Conservation (phyloP, 2,888 invertebrate species). For the Carterocephalus palaemon region DNA sequence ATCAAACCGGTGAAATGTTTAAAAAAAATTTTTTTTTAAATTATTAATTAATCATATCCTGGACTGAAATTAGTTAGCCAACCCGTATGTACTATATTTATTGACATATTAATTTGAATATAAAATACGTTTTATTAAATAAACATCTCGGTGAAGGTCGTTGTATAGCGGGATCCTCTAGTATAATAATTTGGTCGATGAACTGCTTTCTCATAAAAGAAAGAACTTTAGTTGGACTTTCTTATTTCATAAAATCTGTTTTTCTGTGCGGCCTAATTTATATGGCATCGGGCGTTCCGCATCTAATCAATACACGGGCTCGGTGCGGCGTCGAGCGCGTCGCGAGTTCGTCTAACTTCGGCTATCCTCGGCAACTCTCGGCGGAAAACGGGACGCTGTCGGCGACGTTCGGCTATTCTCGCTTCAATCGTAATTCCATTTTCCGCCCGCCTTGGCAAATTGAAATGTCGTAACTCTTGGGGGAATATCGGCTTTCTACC, state of each 20-base stretch:
- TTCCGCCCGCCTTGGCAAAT: conserved; percentile 81
- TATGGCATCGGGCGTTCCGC: conserved; percentile 77
- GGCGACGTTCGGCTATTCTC: conserved; percentile 63
- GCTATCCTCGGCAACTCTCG: conserved; percentile 51
- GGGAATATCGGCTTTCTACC: conserved; percentile 79
- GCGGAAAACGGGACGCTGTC: conserved; percentile 43
- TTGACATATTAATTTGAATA: too few species aligned
- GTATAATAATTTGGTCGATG: too few species aligned
- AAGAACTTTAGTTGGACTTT: conserved; percentile 4
- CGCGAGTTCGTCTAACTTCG: conserved; percentile 54
- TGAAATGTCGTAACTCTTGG: conserved; percentile 80
- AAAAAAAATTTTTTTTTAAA: too few species aligned
- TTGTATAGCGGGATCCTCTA: too few species aligned
- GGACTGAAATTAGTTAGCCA: too few species aligned
- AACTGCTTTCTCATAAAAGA: conserved; percentile 4
- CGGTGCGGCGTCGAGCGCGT: conserved; percentile 67
- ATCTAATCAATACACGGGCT: conserved; percentile 78
- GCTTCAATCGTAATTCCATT: conserved; percentile 80
- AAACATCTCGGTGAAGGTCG: too few species aligned
- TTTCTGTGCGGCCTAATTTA: conserved; percentile 77
- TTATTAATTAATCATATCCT: too few species aligned
- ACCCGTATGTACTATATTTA: too few species aligned
- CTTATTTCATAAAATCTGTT: conserved; percentile 52
- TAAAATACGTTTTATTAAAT: too few species aligned
- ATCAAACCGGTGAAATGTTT: too few species aligned